Conservation (phyloP, 2,888 invertebrate species). For the Lamellibrachia columna region DNA sequence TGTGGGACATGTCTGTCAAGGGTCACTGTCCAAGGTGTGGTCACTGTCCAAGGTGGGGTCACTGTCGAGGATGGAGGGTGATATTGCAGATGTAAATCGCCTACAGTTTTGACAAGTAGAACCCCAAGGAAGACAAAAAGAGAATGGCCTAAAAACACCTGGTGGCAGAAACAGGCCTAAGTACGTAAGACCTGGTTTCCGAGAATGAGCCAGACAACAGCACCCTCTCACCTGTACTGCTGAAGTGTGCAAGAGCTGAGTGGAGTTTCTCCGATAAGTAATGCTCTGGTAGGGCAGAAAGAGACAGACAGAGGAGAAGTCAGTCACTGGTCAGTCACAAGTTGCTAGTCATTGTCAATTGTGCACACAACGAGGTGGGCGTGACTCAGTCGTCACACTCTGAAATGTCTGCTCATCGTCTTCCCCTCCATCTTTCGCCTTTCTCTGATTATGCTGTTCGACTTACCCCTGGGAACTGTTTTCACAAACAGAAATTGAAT, state of each 20-base stretch:
- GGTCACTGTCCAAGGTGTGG: too few relatives aligned
- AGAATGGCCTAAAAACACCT: too few relatives aligned
- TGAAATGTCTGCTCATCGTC: neutral
- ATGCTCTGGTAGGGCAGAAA: neutral
- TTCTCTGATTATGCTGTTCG: neutral
- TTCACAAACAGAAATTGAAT: neutral
- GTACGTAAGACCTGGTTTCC: neutral
- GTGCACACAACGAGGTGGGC: neutral
- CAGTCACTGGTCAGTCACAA: neutral
- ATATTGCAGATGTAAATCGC: too few relatives aligned
- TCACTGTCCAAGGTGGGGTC: too few relatives aligned
- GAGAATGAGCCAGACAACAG: neutral
- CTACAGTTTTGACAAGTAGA: too few relatives aligned
- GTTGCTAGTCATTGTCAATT: neutral
- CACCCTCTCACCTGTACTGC: neutral
- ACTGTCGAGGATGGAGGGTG: too few relatives aligned
- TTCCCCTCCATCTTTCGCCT: neutral
- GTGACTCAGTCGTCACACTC: neutral
- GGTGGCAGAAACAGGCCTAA: neutral
- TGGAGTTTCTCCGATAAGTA: conserved; percentile 16
- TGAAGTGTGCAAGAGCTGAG: neutral
- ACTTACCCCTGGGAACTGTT: neutral
- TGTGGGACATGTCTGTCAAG: too few relatives aligned
- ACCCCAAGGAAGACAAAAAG: too few relatives aligned
- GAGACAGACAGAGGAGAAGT: neutral